These are phyloP conservation scores for Anisognathus igniventris DNA, from an alignment of 2,797 vertebrate genomes.

Conservation along the genomic window DNA sequence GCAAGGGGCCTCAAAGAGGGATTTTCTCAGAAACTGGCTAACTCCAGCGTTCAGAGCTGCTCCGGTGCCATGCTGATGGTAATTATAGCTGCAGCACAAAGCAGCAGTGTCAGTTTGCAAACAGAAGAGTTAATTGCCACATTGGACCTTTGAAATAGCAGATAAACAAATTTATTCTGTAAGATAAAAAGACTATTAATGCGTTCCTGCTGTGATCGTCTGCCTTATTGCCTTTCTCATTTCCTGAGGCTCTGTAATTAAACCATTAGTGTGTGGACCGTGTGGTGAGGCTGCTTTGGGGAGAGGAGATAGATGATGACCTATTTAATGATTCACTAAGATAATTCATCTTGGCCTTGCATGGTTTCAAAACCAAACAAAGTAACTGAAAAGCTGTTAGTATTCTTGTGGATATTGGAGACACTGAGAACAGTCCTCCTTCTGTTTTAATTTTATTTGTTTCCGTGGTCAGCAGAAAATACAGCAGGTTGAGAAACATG, in stretches of 20 bases:
- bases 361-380: neutral
- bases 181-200: slow-evolving; percentile 68
- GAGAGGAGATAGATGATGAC: neutral
- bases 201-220: slow-evolving; percentile 58
- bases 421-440: neutral
- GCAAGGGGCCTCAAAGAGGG: neutral
- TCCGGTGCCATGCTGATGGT: slow-evolving; percentile 7
- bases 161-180: slow-evolving; percentile 72
- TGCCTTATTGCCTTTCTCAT: slow-evolving; percentile 47
- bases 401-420: neutral
- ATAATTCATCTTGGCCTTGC: neutral
- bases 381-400: neutral
- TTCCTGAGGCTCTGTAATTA: slow-evolving; percentile 68
- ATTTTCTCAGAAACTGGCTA: neutral
- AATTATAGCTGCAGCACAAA: slow-evolving; percentile 67
- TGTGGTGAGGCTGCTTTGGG: neutral
- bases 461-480: neutral
- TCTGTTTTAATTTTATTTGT: neutral
- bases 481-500: neutral
- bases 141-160: slow-evolving; percentile 64
- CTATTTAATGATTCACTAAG: neutral
- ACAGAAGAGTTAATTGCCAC: slow-evolving; percentile 74
- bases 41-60: neutral
- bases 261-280: slow-evolving; percentile 38
- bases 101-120: slow-evolving; percentile 63